Conservation (phyloP, 2,113 vertebrate species). For the Sorex araneus region DNA sequence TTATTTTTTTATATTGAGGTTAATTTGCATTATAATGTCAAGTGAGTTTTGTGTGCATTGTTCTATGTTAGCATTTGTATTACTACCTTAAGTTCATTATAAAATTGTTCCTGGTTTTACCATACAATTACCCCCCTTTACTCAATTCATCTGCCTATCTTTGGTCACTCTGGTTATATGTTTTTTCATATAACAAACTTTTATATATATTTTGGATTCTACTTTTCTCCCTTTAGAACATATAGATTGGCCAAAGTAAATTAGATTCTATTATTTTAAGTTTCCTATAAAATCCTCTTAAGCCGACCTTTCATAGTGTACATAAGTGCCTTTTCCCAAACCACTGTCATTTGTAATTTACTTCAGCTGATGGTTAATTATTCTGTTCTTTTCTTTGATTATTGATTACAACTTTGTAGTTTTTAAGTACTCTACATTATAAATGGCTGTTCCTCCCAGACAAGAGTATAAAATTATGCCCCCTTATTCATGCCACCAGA, state of each 20-base stretch:
- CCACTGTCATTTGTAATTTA: background rate
- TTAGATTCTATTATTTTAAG: background rate
- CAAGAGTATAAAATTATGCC: too few species aligned
- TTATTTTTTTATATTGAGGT: too few species aligned
- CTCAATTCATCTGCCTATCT: too few species aligned
- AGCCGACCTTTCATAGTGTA: background rate
- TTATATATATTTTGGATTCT: background rate
- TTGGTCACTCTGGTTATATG: too few species aligned
- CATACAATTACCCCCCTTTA: too few species aligned
- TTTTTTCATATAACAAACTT: background rate
- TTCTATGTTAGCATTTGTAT: too few species aligned
- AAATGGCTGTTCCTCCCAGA: too few species aligned
- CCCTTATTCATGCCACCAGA: too few species aligned
- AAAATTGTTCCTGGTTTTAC: too few species aligned
- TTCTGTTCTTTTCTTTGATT: background rate
- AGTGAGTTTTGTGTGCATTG: too few species aligned
- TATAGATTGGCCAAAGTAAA: background rate
- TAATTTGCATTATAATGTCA: too few species aligned
- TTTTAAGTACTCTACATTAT: background rate
- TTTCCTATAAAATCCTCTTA: background rate
- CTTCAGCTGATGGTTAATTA: background rate
- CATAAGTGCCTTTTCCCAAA: background rate
- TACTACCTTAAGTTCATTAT: too few species aligned
- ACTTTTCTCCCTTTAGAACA: background rate
- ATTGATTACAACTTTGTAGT: background rate